Base-by-base conservation (phyloP, 2,113 vertebrate species). In the Chaetura pelagica region DNA sequence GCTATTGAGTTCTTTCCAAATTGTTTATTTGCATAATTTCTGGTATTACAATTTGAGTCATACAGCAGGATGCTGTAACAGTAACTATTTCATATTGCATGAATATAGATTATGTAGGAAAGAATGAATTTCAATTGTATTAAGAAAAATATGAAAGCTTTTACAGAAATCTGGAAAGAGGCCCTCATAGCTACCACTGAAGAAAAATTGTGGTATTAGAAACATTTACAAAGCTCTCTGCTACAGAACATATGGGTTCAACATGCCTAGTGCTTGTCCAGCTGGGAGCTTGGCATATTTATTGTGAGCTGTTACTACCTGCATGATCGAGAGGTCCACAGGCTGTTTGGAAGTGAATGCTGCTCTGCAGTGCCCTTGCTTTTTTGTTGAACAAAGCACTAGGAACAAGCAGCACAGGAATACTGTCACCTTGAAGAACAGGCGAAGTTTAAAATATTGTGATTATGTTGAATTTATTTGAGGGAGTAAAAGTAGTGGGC, bases 211-310 rank as follows among this genome's bases (percentile, higher is more conserved):
- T 6, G 9, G 3, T 75, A 54, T 82, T 87, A 72, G 62, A 91
- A 95, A 94, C 62, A 64, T 64, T 95, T 91, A 21, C 49, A 87
- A 84, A 85, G 52, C 63, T 66, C 77, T 90, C 55, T 90, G 63
- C 32, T 86, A 5, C 13, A 62, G 78, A 79, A 84, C 51, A 80
- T 95, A 71, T 38, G 79, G 83, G 76, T 97, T 92, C 79, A 93
- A 85, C 67, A 23, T 62, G 75, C 32, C 11, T 69, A 32, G 27
- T 86, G 82, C 95, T 94, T 91, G 77, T 95, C 81, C 67, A 71
- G 66, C 74, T 88, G 90, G 49, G 59, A 85, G 12, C 38, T 88
- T 93, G 85, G 55, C 72, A 17, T 62, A 30, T 21, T 64, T 75
- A 9, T 2, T 69, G 14, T 72, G 61, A 78, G 46, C 44, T 76